Conservation (phyloP, 2,113 vertebrate genomes). For the Melanostigma gelatinosum region DNA sequence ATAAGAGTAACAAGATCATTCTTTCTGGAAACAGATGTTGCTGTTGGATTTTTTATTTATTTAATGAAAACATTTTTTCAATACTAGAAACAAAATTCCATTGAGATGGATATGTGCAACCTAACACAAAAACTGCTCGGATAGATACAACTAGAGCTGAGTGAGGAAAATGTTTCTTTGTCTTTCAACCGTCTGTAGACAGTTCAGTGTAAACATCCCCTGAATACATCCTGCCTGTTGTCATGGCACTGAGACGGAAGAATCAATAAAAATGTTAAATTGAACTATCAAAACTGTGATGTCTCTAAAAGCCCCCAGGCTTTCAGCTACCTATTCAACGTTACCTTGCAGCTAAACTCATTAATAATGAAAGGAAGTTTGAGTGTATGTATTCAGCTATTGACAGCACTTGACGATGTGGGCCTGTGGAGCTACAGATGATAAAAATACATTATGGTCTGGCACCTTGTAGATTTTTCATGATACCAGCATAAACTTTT, state of each 20-base stretch:
- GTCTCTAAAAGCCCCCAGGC: slow-evolving; percentile 15
- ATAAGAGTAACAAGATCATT: neutral
- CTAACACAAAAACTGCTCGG: too few species aligned
- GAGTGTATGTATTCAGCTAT: slow-evolving; percentile 10
- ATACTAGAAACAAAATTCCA: neutral
- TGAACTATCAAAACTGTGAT: slow-evolving; percentile 11
- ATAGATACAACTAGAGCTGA: neutral
- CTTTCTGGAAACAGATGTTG: neutral
- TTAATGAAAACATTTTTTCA: neutral
- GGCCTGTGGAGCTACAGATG: neutral
- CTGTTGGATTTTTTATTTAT: neutral
- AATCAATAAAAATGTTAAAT: slow-evolving; percentile 33
- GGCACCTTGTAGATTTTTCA: slow-evolving; percentile 1
- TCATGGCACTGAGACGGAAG: neutral
- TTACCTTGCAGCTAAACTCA: slow-evolving; percentile 9
- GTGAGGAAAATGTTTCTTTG: neutral
- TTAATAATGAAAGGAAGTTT: slow-evolving; percentile 31
- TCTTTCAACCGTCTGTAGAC: neutral
- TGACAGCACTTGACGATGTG: neutral
- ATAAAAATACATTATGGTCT: slow-evolving; percentile 5
- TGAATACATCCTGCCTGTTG: slow-evolving; percentile 7
- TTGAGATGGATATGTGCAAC: neutral
- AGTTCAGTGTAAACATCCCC: slow-evolving; percentile 11
- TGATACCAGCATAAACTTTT: neutral
- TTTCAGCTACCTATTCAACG: slow-evolving; percentile 16